A percentile compares a stretch with the other conserved stretches of the same genome.
phyloP scores from a whole-genome alignment of 30 jellyfish, hydroid and myxozoan genomes.

The Cassiopea xamachana region DNA sequence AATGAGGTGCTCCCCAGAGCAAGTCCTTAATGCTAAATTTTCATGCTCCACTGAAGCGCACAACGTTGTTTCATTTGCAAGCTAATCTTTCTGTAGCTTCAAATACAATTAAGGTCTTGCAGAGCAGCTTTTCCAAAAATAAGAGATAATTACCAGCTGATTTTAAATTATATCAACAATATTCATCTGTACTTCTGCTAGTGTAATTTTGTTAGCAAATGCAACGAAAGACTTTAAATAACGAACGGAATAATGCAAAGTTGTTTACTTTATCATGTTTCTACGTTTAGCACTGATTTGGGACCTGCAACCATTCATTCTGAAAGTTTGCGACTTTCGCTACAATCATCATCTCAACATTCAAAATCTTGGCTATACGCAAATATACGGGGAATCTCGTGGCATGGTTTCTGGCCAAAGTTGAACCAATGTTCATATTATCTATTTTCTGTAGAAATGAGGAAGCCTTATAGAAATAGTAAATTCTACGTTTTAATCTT shows the following conservation, averaged over 20 bases:
- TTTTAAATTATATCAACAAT: not conserved
- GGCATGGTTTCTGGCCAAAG: too few relatives aligned
- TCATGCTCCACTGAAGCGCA: slow-evolving; percentile 80
- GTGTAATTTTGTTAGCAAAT: too few relatives aligned
- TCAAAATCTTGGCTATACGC: not conserved
- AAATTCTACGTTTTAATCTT: too few relatives aligned
- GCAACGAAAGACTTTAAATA: too few relatives aligned
- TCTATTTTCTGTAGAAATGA: too few relatives aligned
- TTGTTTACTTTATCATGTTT: too few relatives aligned
- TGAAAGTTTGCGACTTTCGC: not conserved
- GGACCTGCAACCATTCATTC: not conserved
- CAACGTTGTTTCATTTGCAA: slow-evolving; percentile 21
- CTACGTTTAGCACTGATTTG: not conserved
- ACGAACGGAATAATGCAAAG: too few relatives aligned
- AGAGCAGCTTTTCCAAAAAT: not conserved
- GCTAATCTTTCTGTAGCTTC: not conserved
- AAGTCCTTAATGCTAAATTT: slow-evolving; percentile 35
- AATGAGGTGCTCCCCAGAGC: slow-evolving; percentile 38
- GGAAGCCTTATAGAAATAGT: too few relatives aligned
- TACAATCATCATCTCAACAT: not conserved
- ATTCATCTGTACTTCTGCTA: too few relatives aligned
- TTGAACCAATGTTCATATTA: too few relatives aligned
- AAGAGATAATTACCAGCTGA: not conserved
- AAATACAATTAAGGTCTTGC: not conserved
- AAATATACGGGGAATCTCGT: too few relatives aligned